These are phyloP conservation scores for Corydoras sp. DNA, from an alignment of 2,113 vertebrate genomes.

Conservation along the genomic window DNA sequence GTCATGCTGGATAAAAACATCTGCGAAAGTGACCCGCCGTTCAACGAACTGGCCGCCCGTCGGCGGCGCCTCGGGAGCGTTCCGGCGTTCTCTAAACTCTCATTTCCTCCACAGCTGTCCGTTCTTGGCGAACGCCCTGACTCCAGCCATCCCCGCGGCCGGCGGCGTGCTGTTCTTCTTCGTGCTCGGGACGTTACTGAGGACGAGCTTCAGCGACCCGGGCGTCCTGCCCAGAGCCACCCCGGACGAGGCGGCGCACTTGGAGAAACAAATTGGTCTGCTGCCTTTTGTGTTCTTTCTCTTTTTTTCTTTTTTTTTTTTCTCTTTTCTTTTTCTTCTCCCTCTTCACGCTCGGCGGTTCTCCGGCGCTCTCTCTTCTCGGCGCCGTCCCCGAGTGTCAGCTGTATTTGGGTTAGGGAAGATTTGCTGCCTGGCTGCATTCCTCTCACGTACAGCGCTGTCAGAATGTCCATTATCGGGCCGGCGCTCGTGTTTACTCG, in stretches of 20 bases:
- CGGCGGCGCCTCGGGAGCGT: no score
- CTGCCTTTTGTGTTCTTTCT: neutral
- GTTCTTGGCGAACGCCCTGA: constrained; percentile 80
- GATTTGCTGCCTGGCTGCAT: neutral
- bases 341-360: no score
- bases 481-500: neutral
- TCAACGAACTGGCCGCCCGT: no score
- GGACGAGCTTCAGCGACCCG: constrained; percentile 91
- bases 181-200: constrained; percentile 86
- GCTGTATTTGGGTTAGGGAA: neutral
- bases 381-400: neutral
- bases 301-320: no score
- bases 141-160: constrained; percentile 80
- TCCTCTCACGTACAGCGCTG: neutral
- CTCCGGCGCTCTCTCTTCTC: neutral
- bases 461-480: neutral
- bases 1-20: no score
- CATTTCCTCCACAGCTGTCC: constrained; percentile 73
- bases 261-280: constrained; percentile 85
- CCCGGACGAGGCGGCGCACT: constrained; percentile 84
- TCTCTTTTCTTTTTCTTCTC: no score
- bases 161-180: constrained; percentile 86
- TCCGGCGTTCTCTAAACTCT: neutral
- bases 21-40: no score
- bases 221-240: constrained; percentile 88